These are phyloP conservation scores for Melanostoma scalare DNA, from an alignment of 2,888 invertebrate species.

Conservation along the genomic window DNA sequence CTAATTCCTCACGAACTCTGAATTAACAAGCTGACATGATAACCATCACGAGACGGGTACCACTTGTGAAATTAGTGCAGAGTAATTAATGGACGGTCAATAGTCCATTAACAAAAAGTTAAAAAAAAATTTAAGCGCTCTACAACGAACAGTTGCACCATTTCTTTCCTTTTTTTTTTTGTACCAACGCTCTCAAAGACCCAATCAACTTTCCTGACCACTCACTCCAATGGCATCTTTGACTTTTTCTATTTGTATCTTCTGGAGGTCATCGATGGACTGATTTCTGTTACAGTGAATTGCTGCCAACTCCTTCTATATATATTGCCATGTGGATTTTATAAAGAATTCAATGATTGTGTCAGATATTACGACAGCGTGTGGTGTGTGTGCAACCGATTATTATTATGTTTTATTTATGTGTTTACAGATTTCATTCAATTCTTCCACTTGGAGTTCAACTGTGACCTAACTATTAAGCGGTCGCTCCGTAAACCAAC, in stretches of 20 bases:
- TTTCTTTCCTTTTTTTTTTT: no score
- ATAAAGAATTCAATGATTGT: slow-evolving; percentile 43
- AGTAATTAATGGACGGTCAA: no score
- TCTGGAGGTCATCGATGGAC: slow-evolving; percentile 16
- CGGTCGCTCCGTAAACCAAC: slow-evolving; percentile 17
- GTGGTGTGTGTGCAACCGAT: slow-evolving; percentile 51
- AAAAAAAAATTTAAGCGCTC: no score
- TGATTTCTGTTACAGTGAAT: slow-evolving; percentile 30
- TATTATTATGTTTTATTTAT: slow-evolving; percentile 68
- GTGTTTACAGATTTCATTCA: slow-evolving; percentile 66
- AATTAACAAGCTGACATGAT: no score
- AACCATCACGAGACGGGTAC: no score
- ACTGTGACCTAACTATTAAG: slow-evolving; percentile 69
- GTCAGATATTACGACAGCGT: slow-evolving; percentile 61
- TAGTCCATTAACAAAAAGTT: no score
- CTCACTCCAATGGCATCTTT: no score
- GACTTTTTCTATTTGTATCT: slow-evolving; percentile 9
- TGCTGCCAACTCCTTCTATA: background rate
- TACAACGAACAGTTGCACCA: no score
- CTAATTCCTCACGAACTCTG: no score
- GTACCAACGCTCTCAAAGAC: no score
- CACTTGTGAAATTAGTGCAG: no score
- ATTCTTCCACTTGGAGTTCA: slow-evolving; percentile 60
- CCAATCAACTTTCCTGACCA: no score
- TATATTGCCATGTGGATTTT: slow-evolving; percentile 1